Evolutionary conservation across 2,113 vertebrate species (phyloP), one percentile per base, ranked within the genome.

Genomic region (Rhinogobius similis): DNA sequence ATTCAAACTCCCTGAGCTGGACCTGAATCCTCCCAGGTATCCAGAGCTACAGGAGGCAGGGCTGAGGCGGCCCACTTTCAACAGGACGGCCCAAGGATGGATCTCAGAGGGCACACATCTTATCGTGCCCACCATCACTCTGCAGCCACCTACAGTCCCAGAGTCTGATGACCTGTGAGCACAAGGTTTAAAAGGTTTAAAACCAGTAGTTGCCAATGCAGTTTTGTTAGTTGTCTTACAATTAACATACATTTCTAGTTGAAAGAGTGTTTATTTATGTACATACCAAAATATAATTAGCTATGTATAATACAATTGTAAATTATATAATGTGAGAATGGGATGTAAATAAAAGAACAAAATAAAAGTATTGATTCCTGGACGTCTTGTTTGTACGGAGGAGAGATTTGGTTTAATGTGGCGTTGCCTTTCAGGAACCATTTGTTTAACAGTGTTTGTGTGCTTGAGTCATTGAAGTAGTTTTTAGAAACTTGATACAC

Each of bases 21-120:
- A 98, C 52, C 87, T 95, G 61, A 93, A 93, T 68, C 92, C 94
- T 46, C 94, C 92, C 24, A 92, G 82, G 70, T 98, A 95, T 83
- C 93, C 96, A 67, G 93, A 94, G 85, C 94, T 97, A 70, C 92
- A 94, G 86, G 95, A 97, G 11, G 91, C 92, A 5, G 87, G 94
- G 29, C 83, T 88, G 36, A 94, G 94, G 79, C 90, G 97, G 71
- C 95, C 95, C 79, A 96, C 93, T 89, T 99, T 99, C 91, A 99
- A 99, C 78, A 95, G 98, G 89, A 95, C 93, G 65, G 96, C 98
- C 23, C 96, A 96, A 84, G 98, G 98, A 16, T 99, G 98, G 98
- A 91, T 94, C 0, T 94, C 96, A 0, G 96, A 99, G 68, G 94
- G 96, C 69, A 88, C 91, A 68, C 93, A 96, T 8, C 86, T 97